Evolutionary conservation across 2,113 vertebrate species (phyloP), one percentile per base, ranked within the genome.

Genomic region (Callopanchax toddi): DNA sequence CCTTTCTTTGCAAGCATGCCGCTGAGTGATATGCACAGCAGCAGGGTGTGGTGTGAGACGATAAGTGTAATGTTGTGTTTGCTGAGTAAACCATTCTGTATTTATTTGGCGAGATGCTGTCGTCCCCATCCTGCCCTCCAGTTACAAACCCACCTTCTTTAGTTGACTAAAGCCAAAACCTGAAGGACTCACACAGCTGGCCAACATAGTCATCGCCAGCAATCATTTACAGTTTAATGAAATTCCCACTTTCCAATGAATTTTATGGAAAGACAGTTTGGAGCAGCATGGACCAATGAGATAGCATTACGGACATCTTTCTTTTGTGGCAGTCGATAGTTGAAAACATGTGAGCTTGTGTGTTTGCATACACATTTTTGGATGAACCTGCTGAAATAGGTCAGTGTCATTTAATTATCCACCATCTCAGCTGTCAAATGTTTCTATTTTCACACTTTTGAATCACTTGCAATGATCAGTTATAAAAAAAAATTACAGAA

Each of bases 31-130:
- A 67, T 54, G 74, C 17, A 55, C 49, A 69, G 60, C 12, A 58
- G 75, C 81, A 81, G 82, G 87, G 88, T 71, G 88, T 86, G 86
- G 81, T 60, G 51, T 87, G 86, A 83, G 84, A 88, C 61, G 74
- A 75, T 68, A 75, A 72, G 74, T 67, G 72, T n/a, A 57, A 62
- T 42, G 70, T 70, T 73, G 66, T 68, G 64, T 81, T 79, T 77
- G 64, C 68, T 78, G 75, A 75, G 74, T 68, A 54, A 64, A 75
- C 49, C 68, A 44, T 67, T 74, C 52, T 66, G 40, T 40, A 51
- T 85, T 75, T 69, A 61, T 82, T 76, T 74, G 71, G 60, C 50
- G 50, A 69, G 44, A 53, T 65, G 26, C 40, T 52, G 52, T 46
- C n/a, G 39, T 32, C 37, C 34, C 50, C 21, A 40, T 34, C 29